Percentiles rank a stretch among this genome's conserved stretches.
Evolutionary conservation across 2,888 invertebrate genomes (phyloP).

Genomic region (Itoplectis maculator): DNA sequence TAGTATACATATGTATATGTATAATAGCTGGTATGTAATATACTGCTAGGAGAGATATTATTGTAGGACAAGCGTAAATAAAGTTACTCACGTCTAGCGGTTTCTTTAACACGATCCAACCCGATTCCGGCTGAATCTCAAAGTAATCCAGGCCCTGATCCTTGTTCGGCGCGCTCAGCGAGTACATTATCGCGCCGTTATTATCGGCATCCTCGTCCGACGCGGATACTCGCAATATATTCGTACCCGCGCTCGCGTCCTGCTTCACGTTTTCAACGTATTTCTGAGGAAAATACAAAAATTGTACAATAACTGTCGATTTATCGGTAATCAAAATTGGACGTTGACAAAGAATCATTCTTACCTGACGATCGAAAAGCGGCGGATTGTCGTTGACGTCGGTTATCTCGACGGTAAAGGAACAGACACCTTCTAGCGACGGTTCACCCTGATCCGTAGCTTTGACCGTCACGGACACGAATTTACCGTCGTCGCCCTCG

Average conservation of each 20-base stretch:
- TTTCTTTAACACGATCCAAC: conserved; percentile 98
- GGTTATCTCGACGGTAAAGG: conserved; percentile 98
- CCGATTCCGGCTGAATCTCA: conserved; percentile 97
- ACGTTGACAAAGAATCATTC: neutral
- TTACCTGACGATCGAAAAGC: conserved; percentile 96
- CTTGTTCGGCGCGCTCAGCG: conserved; percentile 95
- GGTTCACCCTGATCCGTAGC: conserved; percentile 99
- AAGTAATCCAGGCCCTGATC: conserved; percentile 95
- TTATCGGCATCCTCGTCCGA: conserved; percentile 99
- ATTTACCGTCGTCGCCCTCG: conserved; percentile 98
- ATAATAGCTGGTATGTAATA: conserved; percentile 65
- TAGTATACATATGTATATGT: conserved; percentile 66
- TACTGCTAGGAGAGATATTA: conserved; percentile 70
- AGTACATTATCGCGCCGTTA: conserved; percentile 97
- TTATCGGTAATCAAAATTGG: conserved; percentile 9
- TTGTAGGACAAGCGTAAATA: conserved; percentile 49
- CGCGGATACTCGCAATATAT: conserved; percentile 96
- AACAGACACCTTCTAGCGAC: conserved; percentile 98
- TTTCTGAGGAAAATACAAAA: conserved; percentile 88
- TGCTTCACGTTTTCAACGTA: conserved; percentile 98
- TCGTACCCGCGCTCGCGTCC: conserved; percentile 97
- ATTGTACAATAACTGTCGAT: neutral
- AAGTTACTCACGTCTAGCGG: conserved; percentile 96
- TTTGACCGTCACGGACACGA: conserved; percentile 98
- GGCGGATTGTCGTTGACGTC: conserved; percentile 99